Base-by-base conservation (phyloP, 35 echinoderm and acorn worm genomes). In the Ophioderma brevispina region DNA sequence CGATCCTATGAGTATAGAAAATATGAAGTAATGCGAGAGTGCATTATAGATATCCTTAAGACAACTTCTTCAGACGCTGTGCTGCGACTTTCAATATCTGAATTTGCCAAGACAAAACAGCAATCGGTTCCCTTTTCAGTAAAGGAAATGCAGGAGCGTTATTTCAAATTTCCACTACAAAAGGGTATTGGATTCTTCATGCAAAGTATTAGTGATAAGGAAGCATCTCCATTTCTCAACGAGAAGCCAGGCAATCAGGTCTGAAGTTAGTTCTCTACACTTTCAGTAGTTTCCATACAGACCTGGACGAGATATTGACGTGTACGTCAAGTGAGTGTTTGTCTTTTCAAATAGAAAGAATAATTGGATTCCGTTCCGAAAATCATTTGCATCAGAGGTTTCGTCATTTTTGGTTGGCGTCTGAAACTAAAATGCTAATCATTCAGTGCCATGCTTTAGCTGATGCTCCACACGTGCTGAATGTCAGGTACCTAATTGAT, bases 231-330 rank as follows among this genome's bases (percentile, higher is more conserved):
- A 6, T 18, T 70, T 25, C 23, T 18, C 59, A 70, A 25, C 23
- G 17, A 46, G 41, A 46, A 46, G 17, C 17, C 4, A 46, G 5
- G 41, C 41, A 46, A 46, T 4, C 4, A 15, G 59, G 59, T 2
- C 4, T 25, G 23, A 70, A 70, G 23, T 25, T 70, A 70, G 15
- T 70, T 25, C 17, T 87, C 25, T 78, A 87, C 50, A 87, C 85
- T 33, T 79, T 33, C 85, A 77, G 85, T 31, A 87, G 32, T 28
- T 75, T 87, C n/a, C 85, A 87, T 77, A 33, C 70, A 78, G 85
- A 87, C 32, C 10, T 87, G 18, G 19, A 2, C 23, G 18, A 36
- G 59, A 70, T 30, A 13, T 70, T 18, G 59, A 25, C 3, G 15
- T 15, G n/a, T 70, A 19, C 55, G 38, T 35, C 38, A 75, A 21